Evolutionary conservation across 2,113 vertebrate species (phyloP).

Genomic region (Azemiops feae): DNA sequence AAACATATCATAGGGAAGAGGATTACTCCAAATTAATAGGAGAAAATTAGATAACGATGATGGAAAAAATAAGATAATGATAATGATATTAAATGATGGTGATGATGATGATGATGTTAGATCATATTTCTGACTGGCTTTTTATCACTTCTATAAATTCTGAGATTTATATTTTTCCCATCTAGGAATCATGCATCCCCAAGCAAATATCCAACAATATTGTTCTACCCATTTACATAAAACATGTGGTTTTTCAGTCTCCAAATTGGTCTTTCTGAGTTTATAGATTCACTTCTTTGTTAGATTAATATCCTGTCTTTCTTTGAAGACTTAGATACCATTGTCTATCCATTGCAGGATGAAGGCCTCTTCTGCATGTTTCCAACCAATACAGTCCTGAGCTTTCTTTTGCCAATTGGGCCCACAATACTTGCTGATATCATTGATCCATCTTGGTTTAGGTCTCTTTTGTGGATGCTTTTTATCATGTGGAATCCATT

Average conservation of each 20-base stretch:
- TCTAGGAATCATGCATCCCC: neutral
- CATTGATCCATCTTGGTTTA: too few species aligned
- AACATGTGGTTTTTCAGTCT: constrained; percentile 1
- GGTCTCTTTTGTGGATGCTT: too few species aligned
- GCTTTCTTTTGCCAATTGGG: too few species aligned
- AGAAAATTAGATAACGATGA: neutral
- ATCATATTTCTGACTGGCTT: neutral
- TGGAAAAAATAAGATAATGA: too few species aligned
- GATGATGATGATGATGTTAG: fast-evolving
- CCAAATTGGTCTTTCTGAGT: constrained; percentile 35
- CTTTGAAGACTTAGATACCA: neutral
- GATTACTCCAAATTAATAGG: neutral
- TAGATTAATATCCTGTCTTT: neutral
- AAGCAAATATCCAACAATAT: neutral
- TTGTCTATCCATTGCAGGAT: too few species aligned
- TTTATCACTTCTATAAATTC: constrained; percentile 13
- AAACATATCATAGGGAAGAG: neutral
- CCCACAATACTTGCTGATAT: too few species aligned
- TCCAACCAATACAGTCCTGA: too few species aligned
- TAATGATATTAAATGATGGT: neutral
- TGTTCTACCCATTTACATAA: neutral
- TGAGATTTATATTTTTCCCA: neutral
- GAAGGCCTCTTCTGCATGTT: too few species aligned
- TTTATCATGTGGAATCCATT: too few species aligned
- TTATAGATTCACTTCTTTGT: constrained; percentile 55